Conservation (phyloP, 2,888 invertebrate genomes). For the Mantis religiosa region DNA sequence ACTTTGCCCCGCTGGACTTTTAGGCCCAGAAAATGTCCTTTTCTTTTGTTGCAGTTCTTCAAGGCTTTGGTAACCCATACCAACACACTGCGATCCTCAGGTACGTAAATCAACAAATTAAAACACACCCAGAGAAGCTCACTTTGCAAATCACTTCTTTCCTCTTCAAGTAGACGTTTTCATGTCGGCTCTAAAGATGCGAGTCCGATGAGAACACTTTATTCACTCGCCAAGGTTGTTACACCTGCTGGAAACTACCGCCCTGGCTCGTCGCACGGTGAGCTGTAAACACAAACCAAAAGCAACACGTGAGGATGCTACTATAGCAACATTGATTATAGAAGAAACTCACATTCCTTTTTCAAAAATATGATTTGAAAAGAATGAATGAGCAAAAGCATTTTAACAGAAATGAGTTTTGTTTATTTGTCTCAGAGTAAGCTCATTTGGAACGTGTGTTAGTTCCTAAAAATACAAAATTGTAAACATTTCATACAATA, state of each 20-base stretch:
- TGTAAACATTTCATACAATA: too few species aligned
- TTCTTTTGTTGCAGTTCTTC: background rate
- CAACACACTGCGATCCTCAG: background rate
- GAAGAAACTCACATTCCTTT: background rate
- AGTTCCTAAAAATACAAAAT: too few species aligned
- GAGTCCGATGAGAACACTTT: background rate
- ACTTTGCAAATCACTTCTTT: background rate
- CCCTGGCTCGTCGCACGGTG: background rate
- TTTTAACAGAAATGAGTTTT: too few species aligned
- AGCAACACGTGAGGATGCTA: background rate
- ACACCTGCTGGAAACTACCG: background rate
- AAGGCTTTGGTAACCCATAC: background rate
- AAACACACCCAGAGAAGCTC: background rate
- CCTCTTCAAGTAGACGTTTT: background rate
- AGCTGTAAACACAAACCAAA: background rate
- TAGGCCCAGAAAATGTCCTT: background rate
- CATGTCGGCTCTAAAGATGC: background rate
- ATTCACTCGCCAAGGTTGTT: background rate
- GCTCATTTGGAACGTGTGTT: too few species aligned
- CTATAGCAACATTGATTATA: background rate
- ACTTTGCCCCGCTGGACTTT: constrained; percentile 7
- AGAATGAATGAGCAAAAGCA: too few species aligned
- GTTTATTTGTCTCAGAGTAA: too few species aligned
- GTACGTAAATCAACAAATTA: background rate
- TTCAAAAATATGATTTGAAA: background rate